Percentiles rank a stretch among this genome's conserved stretches.
phyloP scores from a whole-genome alignment of 2,113 vertebrate genomes.

The Scophthalmus maximus region DNA sequence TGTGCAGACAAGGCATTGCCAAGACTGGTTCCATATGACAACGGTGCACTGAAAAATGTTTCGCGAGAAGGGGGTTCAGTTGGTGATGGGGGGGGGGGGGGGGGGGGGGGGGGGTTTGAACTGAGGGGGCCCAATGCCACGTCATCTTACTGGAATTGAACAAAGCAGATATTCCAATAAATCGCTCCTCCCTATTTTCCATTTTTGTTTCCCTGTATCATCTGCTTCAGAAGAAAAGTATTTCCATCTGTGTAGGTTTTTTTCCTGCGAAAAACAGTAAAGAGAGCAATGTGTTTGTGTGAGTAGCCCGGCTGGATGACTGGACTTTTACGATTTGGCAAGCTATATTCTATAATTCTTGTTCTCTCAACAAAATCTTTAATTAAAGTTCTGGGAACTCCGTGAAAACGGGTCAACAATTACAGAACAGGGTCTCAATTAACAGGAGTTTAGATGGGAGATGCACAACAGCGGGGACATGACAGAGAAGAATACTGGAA shows the following conservation, averaged over 20 bases:
- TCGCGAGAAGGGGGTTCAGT: not conserved
- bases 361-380: not conserved
- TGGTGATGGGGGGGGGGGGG: not conserved
- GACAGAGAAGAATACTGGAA: not conserved
- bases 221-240: slow-evolving; percentile 14
- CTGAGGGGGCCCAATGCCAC: not conserved
- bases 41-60: not conserved
- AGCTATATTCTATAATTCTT: not conserved
- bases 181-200: not conserved
- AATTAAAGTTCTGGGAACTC: slow-evolving; percentile 16
- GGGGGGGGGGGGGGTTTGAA: not conserved
- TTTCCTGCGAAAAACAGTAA: not conserved
- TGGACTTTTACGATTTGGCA: not conserved
- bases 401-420: too few relatives aligned
- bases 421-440: not conserved
- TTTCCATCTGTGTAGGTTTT: slow-evolving; percentile 18
- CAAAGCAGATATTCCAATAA: slow-evolving; percentile 43
- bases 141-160: slow-evolving; percentile 66
- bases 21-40: not conserved
- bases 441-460: not conserved
- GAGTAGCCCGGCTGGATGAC: not conserved
- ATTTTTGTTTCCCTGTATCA: not conserved
- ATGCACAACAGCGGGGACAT: not conserved
- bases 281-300: not conserved
- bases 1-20: not conserved